Percentiles rank a stretch among this genome's conserved stretches.
These are phyloP conservation scores for Dissostichus mawsoni DNA, from an alignment of 2,113 vertebrate genomes.

Conservation along the genomic window DNA sequence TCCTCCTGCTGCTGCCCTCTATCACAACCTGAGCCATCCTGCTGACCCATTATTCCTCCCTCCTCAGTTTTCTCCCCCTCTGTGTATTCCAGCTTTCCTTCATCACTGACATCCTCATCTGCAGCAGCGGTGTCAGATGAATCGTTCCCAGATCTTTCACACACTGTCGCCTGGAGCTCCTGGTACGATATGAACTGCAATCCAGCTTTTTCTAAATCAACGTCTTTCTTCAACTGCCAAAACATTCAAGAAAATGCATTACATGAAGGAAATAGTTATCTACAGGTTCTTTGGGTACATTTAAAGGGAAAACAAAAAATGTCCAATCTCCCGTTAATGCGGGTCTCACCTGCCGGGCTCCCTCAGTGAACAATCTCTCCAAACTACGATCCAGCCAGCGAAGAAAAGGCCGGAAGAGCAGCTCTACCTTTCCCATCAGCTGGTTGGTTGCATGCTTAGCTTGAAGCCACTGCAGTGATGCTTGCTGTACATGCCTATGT, in stretches of 20 bases:
- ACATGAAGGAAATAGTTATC: background rate
- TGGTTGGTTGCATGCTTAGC: constrained; percentile 87
- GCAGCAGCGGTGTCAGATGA: background rate
- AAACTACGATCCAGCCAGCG: constrained; percentile 88
- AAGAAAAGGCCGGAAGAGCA: constrained; percentile 85
- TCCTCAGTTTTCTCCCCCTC: constrained; percentile 26
- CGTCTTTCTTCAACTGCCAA: constrained; percentile 84
- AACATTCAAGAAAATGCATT: background rate
- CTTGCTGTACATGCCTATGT: constrained; percentile 79
- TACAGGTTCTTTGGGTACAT: background rate
- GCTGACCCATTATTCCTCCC: constrained; percentile 25
- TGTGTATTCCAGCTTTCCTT: constrained; percentile 13
- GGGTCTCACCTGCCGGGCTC: constrained; percentile 84
- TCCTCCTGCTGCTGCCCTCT: constrained; percentile 38
- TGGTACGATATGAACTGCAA: constrained; percentile 86
- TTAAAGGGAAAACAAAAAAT: background rate
- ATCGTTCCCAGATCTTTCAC: constrained; percentile 45
- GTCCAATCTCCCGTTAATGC: background rate
- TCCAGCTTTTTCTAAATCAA: constrained; percentile 84
- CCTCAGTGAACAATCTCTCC: constrained; percentile 87
- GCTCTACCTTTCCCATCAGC: constrained; percentile 85
- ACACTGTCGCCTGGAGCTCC: constrained; percentile 78
- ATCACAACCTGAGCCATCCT: constrained; percentile 8
- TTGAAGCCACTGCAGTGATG: constrained; percentile 84
- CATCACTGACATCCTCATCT: constrained; percentile 10